Evolutionary conservation across 1,140 invertebrate species (phyloP).

Genomic region (Eueides isabella): DNA sequence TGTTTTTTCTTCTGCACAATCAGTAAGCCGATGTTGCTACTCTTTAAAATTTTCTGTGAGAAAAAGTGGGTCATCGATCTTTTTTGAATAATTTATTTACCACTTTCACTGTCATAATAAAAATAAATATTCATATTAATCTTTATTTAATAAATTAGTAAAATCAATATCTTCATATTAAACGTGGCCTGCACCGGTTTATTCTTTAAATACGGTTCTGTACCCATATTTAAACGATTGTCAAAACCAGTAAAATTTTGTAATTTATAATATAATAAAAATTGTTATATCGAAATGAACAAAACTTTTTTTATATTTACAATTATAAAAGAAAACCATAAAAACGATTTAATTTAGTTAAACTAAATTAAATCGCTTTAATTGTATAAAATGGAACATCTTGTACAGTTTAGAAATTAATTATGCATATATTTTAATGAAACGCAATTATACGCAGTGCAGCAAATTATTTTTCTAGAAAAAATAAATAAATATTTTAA

Average conservation of each 20-base stretch:
- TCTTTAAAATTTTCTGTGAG: constrained; percentile 46
- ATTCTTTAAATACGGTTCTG: neutral
- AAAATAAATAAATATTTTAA: neutral
- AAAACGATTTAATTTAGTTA: no score
- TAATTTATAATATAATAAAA: no score
- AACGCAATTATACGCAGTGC: no score
- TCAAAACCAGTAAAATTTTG: neutral
- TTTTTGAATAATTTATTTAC: constrained; percentile 23
- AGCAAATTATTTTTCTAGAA: no score
- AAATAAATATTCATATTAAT: constrained; percentile 26
- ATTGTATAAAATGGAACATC: no score
- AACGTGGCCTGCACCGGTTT: neutral
- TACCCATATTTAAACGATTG: neutral
- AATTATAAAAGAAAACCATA: no score
- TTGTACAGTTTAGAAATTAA: no score
- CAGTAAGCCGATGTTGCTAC: constrained; percentile 73
- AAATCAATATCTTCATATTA: neutral
- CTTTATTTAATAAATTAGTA: neutral
- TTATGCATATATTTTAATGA: no score
- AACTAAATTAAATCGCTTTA: no score
- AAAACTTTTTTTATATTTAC: no score
- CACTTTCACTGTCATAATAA: constrained; percentile 25
- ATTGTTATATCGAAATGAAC: no score
- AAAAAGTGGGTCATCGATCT: constrained; percentile 65
- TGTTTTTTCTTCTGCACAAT: constrained; percentile 82